Percentiles rank a stretch among this genome's conserved stretches.
Evolutionary conservation across 1,140 invertebrate species (phyloP).

Genomic region (Notospermus geniculatus): DNA sequence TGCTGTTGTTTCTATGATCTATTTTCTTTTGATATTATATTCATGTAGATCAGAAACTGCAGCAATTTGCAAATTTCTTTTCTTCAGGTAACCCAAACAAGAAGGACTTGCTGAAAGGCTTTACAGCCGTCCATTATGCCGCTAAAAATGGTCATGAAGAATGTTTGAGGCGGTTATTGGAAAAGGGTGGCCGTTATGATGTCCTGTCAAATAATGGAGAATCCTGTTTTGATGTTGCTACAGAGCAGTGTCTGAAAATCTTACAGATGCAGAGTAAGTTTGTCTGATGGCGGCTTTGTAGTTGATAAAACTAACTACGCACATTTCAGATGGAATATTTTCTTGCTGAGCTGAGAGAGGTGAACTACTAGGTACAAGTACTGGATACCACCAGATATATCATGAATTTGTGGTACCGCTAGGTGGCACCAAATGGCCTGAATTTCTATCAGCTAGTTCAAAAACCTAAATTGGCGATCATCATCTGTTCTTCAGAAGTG

Average conservation of each 20-base stretch:
- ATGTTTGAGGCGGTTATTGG: constrained; percentile 34
- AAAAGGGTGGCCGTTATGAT: constrained; percentile 31
- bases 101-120: constrained; percentile 57
- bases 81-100: constrained; percentile 41
- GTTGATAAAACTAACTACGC: too few relatives aligned
- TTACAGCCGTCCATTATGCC: constrained; percentile 83
- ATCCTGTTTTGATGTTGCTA: constrained; percentile 33
- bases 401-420: too few relatives aligned
- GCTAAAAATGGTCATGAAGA: constrained; percentile 35
- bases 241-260: constrained; percentile 25
- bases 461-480: too few relatives aligned
- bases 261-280: constrained; percentile 35
- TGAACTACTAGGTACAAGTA: too few relatives aligned
- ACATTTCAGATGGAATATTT: too few relatives aligned
- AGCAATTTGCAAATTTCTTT: constrained; percentile 2
- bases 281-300: background rate
- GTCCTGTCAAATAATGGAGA: constrained; percentile 31
- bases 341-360: too few relatives aligned
- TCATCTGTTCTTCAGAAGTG: background rate
- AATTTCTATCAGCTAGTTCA: too few relatives aligned
- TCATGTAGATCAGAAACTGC: too few relatives aligned
- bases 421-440: too few relatives aligned
- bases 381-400: too few relatives aligned
- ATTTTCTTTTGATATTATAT: too few relatives aligned
- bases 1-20: too few relatives aligned